A percentile compares a stretch with the other conserved stretches of the same genome.
These are phyloP conservation scores for Aselliscus stoliczkanus DNA, from an alignment of 2,797 vertebrate species.

Conservation along the genomic window DNA sequence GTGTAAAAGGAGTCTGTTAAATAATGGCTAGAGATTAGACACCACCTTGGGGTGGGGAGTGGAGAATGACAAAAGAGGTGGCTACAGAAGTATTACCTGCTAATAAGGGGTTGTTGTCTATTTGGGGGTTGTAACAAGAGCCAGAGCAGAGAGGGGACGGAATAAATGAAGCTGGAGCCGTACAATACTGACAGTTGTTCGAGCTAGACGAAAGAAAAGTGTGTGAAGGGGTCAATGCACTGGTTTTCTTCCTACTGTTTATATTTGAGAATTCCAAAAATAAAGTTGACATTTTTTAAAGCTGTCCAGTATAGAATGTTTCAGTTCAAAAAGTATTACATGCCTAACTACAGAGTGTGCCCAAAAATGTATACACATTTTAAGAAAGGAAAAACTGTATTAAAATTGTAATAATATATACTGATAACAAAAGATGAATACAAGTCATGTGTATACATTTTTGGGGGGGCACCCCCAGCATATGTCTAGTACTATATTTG, in stretches of 20 bases:
- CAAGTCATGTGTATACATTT: no score
- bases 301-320: neutral
- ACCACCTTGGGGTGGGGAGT: neutral
- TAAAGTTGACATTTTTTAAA: neutral
- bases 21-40: neutral
- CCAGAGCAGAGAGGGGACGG: neutral
- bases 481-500: neutral
- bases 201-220: neutral
- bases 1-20: neutral
- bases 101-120: neutral
- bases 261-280: conserved; percentile 2
- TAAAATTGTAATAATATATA: no score
- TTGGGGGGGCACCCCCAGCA: no score
- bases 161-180: neutral
- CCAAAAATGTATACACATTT: no score
- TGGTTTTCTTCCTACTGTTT: neutral
- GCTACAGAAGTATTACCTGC: neutral
- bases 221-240: neutral
- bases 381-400: no score
- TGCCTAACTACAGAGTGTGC: neutral
- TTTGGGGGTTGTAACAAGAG: neutral
- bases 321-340: neutral
- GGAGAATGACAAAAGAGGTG: neutral
- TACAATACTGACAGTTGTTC: neutral
- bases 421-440: no score